Base-by-base conservation (phyloP, 2,113 vertebrate species). In the Irena cyanogastra region DNA sequence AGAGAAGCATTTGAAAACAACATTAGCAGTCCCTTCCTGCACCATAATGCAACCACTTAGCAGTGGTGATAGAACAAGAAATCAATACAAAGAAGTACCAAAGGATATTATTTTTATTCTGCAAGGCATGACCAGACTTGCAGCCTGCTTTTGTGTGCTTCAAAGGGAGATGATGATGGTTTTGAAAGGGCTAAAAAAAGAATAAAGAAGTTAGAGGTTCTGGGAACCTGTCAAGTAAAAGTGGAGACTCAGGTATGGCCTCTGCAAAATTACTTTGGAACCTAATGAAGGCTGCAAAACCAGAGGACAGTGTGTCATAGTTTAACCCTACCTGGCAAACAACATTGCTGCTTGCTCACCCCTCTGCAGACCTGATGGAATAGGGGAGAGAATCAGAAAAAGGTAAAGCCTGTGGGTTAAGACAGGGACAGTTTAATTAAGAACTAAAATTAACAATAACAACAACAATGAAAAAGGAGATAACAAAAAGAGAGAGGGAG, bases 11-110 rank as follows among this genome's bases (percentile, higher is more conserved):
- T 42, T 94, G 78, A 87, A 90, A 93, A 91, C 28, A 80, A 56
- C 80, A 94, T 91, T 78, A 95, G 68, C 7, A 0, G 21, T 82
- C 66, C 79, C 33, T 70, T 89, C 54, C 87, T 63, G 57, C 53
- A 85, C 56, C n/a, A 83, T 89, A 92, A 91, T 79, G 63, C 59
- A 94, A 74, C 74, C 87, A 83, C 78, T 94, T 54, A 90, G 81
- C 72, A 93, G 75, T 24, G 31, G 35, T 24, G 68, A 94, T 45
- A 89, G 44, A 90, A 61, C 28, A 89, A 76, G 31, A 88, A 89
- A 97, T 96, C 96, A 91, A 96, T 95, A 95, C 6, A 64, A 91
- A 94, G 71, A 70, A 78, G 37, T 69, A 89, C 20, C 61, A 50
- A 82, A 82, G 60, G 33, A 70, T 52, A 80, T 56, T 96, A 95